A percentile compares a stretch with the other conserved stretches of the same genome.
Conservation (phyloP, 2,113 vertebrate species). For the Prinia subflava region DNA sequence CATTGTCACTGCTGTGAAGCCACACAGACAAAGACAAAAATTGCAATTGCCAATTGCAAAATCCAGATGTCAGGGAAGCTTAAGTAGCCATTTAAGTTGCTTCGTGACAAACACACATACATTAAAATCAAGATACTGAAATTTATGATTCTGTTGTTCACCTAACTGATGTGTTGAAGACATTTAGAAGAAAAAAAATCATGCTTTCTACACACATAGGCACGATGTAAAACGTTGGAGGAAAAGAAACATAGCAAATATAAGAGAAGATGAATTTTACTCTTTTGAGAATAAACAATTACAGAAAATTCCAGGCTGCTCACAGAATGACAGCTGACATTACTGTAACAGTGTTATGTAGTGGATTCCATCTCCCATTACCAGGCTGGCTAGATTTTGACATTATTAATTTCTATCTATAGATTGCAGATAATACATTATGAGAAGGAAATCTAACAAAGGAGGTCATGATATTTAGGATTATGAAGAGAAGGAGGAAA, state of each 20-base stretch:
- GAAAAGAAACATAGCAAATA: background rate
- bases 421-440: background rate
- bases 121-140: background rate
- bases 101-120: background rate
- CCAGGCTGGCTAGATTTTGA: background rate
- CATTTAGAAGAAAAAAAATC: background rate
- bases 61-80: background rate
- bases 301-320: background rate
- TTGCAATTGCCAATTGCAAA: background rate
- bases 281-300: background rate
- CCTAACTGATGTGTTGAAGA: background rate
- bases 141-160: background rate
- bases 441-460: background rate
- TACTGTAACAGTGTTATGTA: background rate
- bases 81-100: background rate
- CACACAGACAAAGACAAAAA: background rate
- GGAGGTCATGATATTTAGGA: background rate
- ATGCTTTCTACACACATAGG: background rate
- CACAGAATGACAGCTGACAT: background rate
- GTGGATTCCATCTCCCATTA: background rate
- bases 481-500: background rate
- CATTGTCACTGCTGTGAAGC: background rate
- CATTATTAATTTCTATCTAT: background rate
- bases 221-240: background rate
- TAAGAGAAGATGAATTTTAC: background rate